phyloP scores from a whole-genome alignment of 2,797 vertebrate species.

The Alauda arvensis region DNA sequence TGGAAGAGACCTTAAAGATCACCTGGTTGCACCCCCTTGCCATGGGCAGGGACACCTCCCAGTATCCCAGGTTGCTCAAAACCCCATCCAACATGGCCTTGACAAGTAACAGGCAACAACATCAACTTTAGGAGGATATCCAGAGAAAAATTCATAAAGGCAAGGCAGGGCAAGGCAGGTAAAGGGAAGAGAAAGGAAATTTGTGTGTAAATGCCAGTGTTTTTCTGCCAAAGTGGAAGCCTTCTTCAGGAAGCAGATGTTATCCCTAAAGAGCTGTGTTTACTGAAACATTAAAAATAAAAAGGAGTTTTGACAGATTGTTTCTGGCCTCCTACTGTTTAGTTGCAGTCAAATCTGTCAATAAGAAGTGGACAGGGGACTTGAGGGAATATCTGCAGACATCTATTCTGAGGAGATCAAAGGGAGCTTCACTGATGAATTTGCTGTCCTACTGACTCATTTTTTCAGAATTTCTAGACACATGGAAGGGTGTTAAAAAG shows the following conservation, averaged over 20 bases:
- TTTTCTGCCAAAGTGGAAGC: conserved; percentile 9
- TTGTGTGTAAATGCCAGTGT: neutral
- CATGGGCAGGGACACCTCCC: neutral
- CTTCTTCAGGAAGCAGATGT: conserved; percentile 40
- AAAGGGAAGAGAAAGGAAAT: neutral
- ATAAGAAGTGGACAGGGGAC: conserved; percentile 28
- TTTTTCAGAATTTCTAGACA: conserved; percentile 27
- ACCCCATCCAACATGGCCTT: neutral
- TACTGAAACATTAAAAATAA: conserved; percentile 8
- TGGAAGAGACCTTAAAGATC: neutral
- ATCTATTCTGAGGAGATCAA: conserved; percentile 37
- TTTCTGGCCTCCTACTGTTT: conserved; percentile 30
- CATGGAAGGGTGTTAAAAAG: conserved; percentile 31
- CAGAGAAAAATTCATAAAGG: neutral
- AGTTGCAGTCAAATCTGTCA: conserved; percentile 49
- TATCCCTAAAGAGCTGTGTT: conserved; percentile 20
- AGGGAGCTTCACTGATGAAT: conserved; percentile 24
- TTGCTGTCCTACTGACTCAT: conserved; percentile 32
- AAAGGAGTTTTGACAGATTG: conserved; percentile 21
- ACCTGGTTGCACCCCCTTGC: neutral
- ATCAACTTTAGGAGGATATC: neutral
- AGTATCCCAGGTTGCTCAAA: neutral
- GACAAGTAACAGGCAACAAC: neutral
- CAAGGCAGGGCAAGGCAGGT: neutral
- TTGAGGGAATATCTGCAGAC: conserved; percentile 36